Evolutionary conservation across 2,888 invertebrate species (phyloP).

Genomic region (Cataglyphis livida): DNA sequence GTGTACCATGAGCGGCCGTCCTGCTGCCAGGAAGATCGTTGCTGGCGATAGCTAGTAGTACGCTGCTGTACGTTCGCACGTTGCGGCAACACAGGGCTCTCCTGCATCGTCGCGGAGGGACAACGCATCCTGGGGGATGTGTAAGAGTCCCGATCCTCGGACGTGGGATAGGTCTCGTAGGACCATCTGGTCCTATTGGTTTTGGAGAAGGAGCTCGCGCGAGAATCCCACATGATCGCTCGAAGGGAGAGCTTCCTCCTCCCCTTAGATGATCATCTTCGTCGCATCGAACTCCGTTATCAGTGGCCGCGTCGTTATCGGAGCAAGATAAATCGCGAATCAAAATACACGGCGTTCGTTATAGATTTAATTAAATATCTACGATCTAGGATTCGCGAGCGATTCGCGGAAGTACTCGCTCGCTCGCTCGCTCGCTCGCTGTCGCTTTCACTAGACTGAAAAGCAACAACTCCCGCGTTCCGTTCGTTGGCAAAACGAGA

Average conservation of each 20-base stretch:
- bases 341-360: background rate
- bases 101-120: background rate
- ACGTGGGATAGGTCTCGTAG: background rate
- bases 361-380: slow-evolving; percentile 32
- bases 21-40: slow-evolving; percentile 62
- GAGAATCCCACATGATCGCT: slow-evolving; percentile 18
- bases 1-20: slow-evolving; percentile 71
- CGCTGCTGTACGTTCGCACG: slow-evolving; percentile 33
- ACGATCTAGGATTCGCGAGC: background rate
- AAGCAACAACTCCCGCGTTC: background rate
- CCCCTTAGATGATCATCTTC: background rate
- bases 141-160: background rate
- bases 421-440: slow-evolving; percentile 46
- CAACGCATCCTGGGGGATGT: slow-evolving; percentile 7
- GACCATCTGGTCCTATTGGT: slow-evolving; percentile 26
- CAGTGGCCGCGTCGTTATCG: background rate
- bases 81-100: slow-evolving; percentile 17
- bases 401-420: slow-evolving; percentile 44
- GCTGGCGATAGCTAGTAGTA: slow-evolving; percentile 50
- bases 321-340: background rate
- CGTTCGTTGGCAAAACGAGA: slow-evolving; percentile 50
- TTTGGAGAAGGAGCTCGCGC: background rate
- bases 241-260: background rate
- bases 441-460: slow-evolving; percentile 68
- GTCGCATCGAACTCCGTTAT: background rate